These are phyloP conservation scores for Campylorhamphus procurvoides DNA, from an alignment of 2,113 vertebrate genomes.

Conservation along the genomic window DNA sequence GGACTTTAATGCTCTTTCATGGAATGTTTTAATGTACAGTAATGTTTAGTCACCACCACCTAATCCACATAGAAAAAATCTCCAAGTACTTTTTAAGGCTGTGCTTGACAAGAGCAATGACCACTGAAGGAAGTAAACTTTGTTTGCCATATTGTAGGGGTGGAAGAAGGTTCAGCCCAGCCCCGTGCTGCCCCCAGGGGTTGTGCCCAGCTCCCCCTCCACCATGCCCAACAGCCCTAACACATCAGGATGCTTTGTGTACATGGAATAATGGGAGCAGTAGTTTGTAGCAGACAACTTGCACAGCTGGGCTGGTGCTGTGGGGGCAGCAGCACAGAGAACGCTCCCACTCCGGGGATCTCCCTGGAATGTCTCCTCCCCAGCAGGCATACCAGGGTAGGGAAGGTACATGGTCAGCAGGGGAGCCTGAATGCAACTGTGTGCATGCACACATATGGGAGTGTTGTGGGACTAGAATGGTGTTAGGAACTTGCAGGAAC, in stretches of 20 bases:
- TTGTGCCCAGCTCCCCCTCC: neutral
- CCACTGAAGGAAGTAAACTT: neutral
- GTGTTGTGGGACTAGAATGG: neutral
- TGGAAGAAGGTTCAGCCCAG: neutral
- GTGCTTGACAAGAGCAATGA: neutral
- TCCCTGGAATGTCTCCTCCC: neutral
- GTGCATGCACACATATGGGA: rapidly evolving
- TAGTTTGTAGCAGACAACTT: neutral
- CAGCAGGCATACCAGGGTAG: rapidly evolving
- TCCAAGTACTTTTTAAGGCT: neutral
- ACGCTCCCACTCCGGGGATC: neutral
- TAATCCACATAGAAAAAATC: neutral
- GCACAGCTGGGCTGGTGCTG: neutral
- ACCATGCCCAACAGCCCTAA: rapidly evolving
- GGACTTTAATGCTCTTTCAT: neutral
- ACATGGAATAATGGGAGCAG: rapidly evolving
- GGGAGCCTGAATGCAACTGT: rapidly evolving
- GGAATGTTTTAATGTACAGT: neutral
- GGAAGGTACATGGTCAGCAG: rapidly evolving
- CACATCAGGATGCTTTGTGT: rapidly evolving
- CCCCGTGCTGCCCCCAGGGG: rapidly evolving
- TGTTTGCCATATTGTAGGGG: rapidly evolving
- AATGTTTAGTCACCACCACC: neutral
- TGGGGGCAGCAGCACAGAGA: neutral
- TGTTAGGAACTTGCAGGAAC: neutral